phyloP scores from a whole-genome alignment of 1,140 invertebrate species.

The Bombus picipes region DNA sequence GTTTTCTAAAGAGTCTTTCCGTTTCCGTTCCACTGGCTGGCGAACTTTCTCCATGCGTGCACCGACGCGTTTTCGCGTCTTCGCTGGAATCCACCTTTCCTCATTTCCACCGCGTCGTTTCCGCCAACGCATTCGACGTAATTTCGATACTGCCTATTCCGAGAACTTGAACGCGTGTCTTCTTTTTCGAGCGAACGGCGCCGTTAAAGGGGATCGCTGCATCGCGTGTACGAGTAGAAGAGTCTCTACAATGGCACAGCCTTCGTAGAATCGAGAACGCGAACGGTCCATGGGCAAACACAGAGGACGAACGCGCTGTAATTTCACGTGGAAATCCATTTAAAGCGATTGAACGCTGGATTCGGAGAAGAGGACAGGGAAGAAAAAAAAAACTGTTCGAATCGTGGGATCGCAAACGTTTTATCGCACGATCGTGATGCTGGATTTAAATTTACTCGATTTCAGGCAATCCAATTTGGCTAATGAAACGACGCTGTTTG shows the following conservation, averaged over 20 bases:
- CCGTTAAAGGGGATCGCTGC: too few relatives aligned
- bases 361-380: too few relatives aligned
- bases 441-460: slow-evolving; percentile 66
- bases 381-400: slow-evolving; percentile 31
- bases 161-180: background rate
- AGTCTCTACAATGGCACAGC: background rate
- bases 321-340: slow-evolving; percentile 61
- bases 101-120: background rate
- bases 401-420: slow-evolving; percentile 51
- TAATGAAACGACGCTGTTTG: slow-evolving; percentile 67
- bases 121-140: background rate
- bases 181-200: background rate
- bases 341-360: slow-evolving; percentile 31
- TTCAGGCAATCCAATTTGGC: slow-evolving; percentile 65
- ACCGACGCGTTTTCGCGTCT: slow-evolving; percentile 19
- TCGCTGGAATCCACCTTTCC: background rate
- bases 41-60: background rate
- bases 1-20: background rate
- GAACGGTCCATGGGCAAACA: slow-evolving; percentile 45
- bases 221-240: background rate
- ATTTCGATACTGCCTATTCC: background rate
- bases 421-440: slow-evolving; percentile 58
- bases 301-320: slow-evolving; percentile 41
- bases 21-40: background rate
- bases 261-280: background rate